Evolutionary conservation across 2,797 vertebrate species (phyloP), one percentile per base, ranked within the genome.

Genomic region (Chromobotia macracanthus): DNA sequence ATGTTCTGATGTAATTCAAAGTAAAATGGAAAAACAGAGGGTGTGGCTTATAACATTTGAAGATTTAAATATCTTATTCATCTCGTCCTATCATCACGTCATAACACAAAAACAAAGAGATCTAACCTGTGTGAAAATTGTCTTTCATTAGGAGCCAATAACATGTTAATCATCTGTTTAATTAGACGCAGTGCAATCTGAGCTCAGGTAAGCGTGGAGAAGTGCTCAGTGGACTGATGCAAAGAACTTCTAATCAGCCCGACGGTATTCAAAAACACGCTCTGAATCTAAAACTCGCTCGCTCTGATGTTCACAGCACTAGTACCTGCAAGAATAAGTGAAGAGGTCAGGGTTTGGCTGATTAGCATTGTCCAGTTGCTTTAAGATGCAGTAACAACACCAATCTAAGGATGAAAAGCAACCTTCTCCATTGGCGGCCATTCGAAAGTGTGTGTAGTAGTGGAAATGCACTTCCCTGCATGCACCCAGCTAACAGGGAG

Each of bases 121-220:
- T 44, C 18, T 60, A 73, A 71, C 46, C 75, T 15, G 12, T 56
- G 18, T 58, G 64, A 68, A 77, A 77, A 48, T 8, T 89, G 89
- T 91, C 85, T 86, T 90, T 88, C 89, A 92, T 91, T 91, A 91
- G 84, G 83, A 82, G 89, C 88, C 81, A 85, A 85, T 86, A 86
- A 88, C 87, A 86, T 86, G 86, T 89, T 90, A 91, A 92, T 91
- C 89, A 91, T 84, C 87, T 87, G 83, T 85, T 91, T 91, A 90
- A 92, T 91, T 91, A 92, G 90, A 84, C 90, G 87, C 18, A 74
- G 86, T 86, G 87, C 66, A 65, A 86, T 82, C 28, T 82, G 73
- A 67, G 72, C 65, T 71, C 46, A 35, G 38, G 44, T 67, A 76
- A 71, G 61, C 60, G 13, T 35, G 44, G 61, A 85, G 82, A 82